Conservation (phyloP, 2,888 invertebrate species). For the Chirona hameri region DNA sequence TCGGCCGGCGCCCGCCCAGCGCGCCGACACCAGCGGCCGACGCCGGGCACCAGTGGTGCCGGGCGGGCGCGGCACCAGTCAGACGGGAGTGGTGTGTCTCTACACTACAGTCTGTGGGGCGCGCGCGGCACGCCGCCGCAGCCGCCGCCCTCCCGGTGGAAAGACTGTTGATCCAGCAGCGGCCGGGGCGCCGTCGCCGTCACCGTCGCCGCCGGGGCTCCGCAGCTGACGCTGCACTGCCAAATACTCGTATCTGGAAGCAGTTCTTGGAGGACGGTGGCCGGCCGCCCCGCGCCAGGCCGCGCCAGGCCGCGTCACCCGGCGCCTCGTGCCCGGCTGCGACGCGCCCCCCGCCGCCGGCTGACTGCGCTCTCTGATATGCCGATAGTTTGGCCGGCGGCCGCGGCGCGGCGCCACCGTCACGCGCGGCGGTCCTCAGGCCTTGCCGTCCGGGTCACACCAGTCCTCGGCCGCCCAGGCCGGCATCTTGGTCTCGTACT, state of each 20-base stretch:
- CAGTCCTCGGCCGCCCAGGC: slow-evolving; percentile 87
- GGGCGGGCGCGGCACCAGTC: background rate
- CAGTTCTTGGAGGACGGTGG: background rate
- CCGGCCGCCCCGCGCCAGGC: no score
- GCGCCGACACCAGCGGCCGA: no score
- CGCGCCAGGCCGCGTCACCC: no score
- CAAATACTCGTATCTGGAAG: background rate
- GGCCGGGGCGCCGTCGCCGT: no score
- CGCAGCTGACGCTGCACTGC: background rate
- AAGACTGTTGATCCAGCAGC: no score
- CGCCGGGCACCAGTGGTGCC: no score
- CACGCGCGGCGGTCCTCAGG: background rate
- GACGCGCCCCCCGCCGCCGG: no score
- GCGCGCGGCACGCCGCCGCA: no score
- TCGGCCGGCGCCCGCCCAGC: no score
- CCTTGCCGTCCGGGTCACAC: slow-evolving; percentile 54
- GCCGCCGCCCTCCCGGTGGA: background rate
- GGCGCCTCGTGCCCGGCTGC: no score
- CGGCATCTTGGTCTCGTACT: slow-evolving; percentile 85
- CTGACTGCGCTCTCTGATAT: background rate
- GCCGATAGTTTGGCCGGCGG: background rate
- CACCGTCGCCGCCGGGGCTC: background rate
- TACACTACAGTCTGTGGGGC: background rate
- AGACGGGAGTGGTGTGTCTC: background rate
- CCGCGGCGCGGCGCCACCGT: background rate